Base-by-base conservation (phyloP, 2,888 invertebrate species). In the Macaria notata region DNA sequence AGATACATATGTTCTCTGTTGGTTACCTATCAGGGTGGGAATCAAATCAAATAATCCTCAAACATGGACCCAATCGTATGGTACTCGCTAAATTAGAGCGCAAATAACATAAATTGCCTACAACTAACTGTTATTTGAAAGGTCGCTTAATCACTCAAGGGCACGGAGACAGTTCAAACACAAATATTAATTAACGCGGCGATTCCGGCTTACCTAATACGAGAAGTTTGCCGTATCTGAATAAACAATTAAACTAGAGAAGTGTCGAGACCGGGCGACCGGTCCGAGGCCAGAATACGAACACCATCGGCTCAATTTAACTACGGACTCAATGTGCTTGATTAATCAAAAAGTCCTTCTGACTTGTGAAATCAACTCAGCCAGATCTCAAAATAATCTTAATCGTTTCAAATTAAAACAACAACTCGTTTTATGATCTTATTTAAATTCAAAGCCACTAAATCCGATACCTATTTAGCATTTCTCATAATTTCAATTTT, bases 181-280 rank as follows among this genome's bases (percentile, higher is more conserved):
- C 86, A 89, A 88, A 89, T 88, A 89, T 89, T 88, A 89, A 89
- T 89, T 88, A 89, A 84, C 83, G 82, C 81, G 81, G 81, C 81
- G 78, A 82, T 88, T 86, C 82, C 82, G 83, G 81, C 75, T 84
- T 82, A 86, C 84, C 84, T 88, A 86, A 88, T 87, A 85, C 75
- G 81, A 80, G 84, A 87, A 87, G 80, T 90, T 86, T 70, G 75
- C 75, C 83, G 84, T 85, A 83, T 86, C 87, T 83, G 84, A 85
- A 84, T 84, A 88, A 84, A 89, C 86, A 88, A 87, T 86, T 83
- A 83, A 84, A 87, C 83, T 85, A 78, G 72, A 72, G 83, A 78
- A 82, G 80, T 78, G 78, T 76, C 67, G 70, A 66, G 69, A 57
- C 56, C 54, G 63, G 66, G 65, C 59, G 61, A 51, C 63, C 64